A percentile compares a stretch with the other conserved stretches of the same genome.
Evolutionary conservation across 1,140 invertebrate genomes (phyloP).

Genomic region (Panagrolaimus sp.): DNA sequence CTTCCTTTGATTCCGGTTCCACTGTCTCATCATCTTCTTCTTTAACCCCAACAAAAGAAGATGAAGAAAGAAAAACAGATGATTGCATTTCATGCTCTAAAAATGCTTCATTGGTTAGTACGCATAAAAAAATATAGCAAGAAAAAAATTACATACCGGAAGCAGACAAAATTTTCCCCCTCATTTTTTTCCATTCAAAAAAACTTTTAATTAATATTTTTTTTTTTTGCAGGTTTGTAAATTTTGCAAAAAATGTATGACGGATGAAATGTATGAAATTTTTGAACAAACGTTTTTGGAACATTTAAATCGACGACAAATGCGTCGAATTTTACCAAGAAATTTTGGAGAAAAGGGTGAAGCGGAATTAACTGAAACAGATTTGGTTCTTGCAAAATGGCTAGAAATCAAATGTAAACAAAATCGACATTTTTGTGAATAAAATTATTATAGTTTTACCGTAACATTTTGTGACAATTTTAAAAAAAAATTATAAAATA

Average conservation of each 20-base stretch:
- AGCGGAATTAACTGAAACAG: background rate
- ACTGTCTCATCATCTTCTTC: background rate
- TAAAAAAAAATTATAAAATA: too few species aligned
- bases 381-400: background rate
- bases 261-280: conserved; percentile 64
- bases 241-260: conserved; percentile 74
- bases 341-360: background rate
- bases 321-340: conserved; percentile 72
- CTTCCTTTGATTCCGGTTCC: too few species aligned
- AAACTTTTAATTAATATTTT: conserved; percentile 21
- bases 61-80: too few species aligned
- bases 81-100: background rate
- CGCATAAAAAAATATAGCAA: too few species aligned
- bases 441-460: background rate
- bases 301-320: conserved; percentile 72
- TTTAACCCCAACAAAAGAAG: too few species aligned
- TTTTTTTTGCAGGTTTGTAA: conserved; percentile 67
- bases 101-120: background rate
- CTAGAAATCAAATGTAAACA: conserved; percentile 1
- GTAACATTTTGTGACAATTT: too few species aligned
- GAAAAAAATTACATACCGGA: background rate
- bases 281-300: conserved; percentile 72
- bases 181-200: background rate
- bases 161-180: background rate
- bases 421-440: conserved; percentile 12